Evolutionary conservation across 2,113 vertebrate species (phyloP), one percentile per base, ranked within the genome.

Genomic region (Grammomys surdaster): DNA sequence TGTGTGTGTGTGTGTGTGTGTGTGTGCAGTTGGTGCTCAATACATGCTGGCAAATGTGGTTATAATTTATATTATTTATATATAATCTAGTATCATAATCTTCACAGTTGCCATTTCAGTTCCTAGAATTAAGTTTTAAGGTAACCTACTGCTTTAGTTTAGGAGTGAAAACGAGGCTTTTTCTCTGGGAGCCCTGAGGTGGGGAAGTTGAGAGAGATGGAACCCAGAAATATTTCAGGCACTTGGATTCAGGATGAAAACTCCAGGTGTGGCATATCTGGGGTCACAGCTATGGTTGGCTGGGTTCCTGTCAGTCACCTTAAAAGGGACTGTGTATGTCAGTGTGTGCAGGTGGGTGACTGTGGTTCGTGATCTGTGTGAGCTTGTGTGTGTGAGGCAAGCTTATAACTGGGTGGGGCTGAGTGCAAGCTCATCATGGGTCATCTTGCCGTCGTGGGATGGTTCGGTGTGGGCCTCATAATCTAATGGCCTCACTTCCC

Each of bases 81-180:
- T 65, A 11, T 31, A 67, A 31, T 67, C 65, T 67, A 67, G 28
- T 33, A 31, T 69, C 33, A 33, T 69, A 69, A 33, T 58, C 54
- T 58, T 58, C 80, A 28, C 70, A 31, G 13, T 31, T n/a, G 36
- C 11, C 7, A 12, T 69, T 63, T 20, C 69, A 13, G 12, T 72
- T 78, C 92, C 56, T 46, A 75, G 92, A 58, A 75, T 94, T 26
- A 43, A 85, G 8, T n/a, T 69, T 92, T 94, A 22, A 91, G 36
- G 36, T 7, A 19, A 43, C 73, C n/a, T 78, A 5, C 86, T 48
- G 40, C 70, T 92, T 69, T 33, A 81, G 36, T 5, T 6, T 67
- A 58, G n/a, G n/a, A 46, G 33, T 36, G 33, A 70, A 92, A 95
- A 24, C 40, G 40, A 77, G 73, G 17, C 12, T 40, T 40, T 81